Conservation (phyloP, 1,140 invertebrate genomes). For the Conopomorpha cramerella region DNA sequence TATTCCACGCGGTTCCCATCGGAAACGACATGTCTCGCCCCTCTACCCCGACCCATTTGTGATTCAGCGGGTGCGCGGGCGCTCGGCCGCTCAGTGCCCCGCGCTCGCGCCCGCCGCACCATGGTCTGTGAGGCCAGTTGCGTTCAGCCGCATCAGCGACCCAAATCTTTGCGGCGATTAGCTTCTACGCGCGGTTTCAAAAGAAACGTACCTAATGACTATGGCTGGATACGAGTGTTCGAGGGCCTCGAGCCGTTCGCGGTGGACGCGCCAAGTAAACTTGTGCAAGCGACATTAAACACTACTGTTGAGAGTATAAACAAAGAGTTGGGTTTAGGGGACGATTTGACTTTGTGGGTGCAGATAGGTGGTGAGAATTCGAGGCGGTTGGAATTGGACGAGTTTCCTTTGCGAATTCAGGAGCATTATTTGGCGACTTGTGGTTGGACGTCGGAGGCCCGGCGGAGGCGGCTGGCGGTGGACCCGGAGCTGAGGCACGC, state of each 20-base stretch:
- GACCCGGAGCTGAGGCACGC: constrained; percentile 68
- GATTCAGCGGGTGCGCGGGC: constrained; percentile 29
- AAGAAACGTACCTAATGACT: constrained; percentile 15
- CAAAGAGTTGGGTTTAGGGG: constrained; percentile 62
- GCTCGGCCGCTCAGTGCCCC: too few relatives aligned
- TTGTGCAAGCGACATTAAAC: constrained; percentile 65
- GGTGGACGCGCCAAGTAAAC: constrained; percentile 42
- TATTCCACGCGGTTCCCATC: constrained; percentile 40
- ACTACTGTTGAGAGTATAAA: constrained; percentile 65
- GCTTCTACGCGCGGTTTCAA: constrained; percentile 63
- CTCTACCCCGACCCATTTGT: constrained; percentile 56
- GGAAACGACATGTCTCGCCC: constrained; percentile 52
- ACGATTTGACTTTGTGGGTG: constrained; percentile 65
- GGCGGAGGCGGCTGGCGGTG: constrained; percentile 65
- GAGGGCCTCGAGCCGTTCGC: constrained; percentile 62
- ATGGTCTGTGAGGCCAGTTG: constrained; percentile 50
- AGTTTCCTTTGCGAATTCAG: constrained; percentile 65
- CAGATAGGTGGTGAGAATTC: constrained; percentile 66
- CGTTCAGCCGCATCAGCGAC: constrained; percentile 31
- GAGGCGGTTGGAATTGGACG: constrained; percentile 59
- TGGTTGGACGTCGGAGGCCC: constrained; percentile 63
- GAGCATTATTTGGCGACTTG: constrained; percentile 65
- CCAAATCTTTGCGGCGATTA: constrained; percentile 56
- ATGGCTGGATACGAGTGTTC: constrained; percentile 65
- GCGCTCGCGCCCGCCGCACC: constrained; percentile 14